Evolutionary conservation across 2,888 invertebrate species (phyloP), one percentile per base, ranked within the genome.

Genomic region (Penaeus monodon): DNA sequence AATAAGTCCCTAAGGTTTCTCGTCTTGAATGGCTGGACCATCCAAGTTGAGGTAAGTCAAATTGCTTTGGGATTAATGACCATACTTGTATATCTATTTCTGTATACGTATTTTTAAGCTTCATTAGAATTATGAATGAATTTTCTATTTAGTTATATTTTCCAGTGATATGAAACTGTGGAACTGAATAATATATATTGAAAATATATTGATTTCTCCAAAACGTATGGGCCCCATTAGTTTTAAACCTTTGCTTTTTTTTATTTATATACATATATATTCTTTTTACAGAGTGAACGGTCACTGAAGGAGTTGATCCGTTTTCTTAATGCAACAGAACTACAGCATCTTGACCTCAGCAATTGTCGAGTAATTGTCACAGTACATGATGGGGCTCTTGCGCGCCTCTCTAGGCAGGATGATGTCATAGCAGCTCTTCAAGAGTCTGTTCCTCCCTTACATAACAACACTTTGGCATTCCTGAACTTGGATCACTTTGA

Each of bases 21-120:
- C 80, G 93, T 93, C 90, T 92, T 94, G 88, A 94, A 94, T 90
- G 94, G 94, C 88, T 94, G 94, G 94, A 94, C 93, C 74, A 94
- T 94, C 90, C 92, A 94, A 91, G 93, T 94, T 90, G 94, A 94
- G 93, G 94, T 94, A 89, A 92, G 92, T 90, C n/a, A 38, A 27
- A 83, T 24, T 27, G 49, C 27, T 63, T 63, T n/a, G 20, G 57
- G 12, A 57, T 57, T 57, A 17, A 57, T 17, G 4, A 57, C 14
- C 17, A 3, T 57, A 57, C 17, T 17, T 57, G 3, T 20, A 57
- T 57, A 57, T 57, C 57, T 57, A 20, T 57, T 57, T 17, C 57
- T 57, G 4, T 57, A 20, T 57, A 38, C 33, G 6, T 38, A 38
- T 38, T 38, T 38, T 6, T 38, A 38, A 38, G 3, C 17, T 57